A percentile compares a stretch with the other conserved stretches of the same genome.
These are phyloP conservation scores for Sialia sialis DNA, from an alignment of 2,113 vertebrate species.

Conservation along the genomic window DNA sequence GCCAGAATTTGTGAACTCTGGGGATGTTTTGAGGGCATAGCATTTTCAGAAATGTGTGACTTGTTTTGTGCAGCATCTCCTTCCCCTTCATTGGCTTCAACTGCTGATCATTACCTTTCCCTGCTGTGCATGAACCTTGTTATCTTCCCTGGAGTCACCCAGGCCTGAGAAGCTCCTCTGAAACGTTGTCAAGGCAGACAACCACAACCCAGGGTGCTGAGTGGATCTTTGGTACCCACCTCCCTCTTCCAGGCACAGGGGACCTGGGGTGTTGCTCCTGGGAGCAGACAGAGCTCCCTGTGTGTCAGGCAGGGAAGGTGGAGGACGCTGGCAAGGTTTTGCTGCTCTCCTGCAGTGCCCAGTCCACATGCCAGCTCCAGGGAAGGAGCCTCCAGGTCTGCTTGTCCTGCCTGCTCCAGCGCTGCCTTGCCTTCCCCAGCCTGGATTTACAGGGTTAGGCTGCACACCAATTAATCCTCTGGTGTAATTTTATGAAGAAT, in stretches of 20 bases:
- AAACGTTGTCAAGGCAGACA: background rate
- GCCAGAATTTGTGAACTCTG: background rate
- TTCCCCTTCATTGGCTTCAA: background rate
- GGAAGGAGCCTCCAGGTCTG: background rate
- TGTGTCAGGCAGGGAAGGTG: background rate
- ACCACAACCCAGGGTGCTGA: background rate
- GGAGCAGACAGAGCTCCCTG: background rate
- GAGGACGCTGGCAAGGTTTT: background rate
- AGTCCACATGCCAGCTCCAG: background rate
- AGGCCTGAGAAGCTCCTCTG: background rate
- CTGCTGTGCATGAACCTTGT: background rate
- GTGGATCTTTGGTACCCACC: background rate
- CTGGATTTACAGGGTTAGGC: background rate
- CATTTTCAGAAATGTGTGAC: background rate
- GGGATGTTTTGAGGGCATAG: background rate
- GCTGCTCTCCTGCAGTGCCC: too few relatives aligned
- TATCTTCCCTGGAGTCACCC: background rate
- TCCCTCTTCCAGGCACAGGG: background rate
- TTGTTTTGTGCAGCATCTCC: background rate
- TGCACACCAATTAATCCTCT: rapidly evolving
- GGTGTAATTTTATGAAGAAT: background rate
- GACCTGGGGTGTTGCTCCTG: rapidly evolving
- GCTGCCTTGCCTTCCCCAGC: background rate
- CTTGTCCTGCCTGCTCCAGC: background rate
- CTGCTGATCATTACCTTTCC: background rate